Evolutionary conservation across 1,140 invertebrate genomes (phyloP).

Genomic region (Drosophila insularis): DNA sequence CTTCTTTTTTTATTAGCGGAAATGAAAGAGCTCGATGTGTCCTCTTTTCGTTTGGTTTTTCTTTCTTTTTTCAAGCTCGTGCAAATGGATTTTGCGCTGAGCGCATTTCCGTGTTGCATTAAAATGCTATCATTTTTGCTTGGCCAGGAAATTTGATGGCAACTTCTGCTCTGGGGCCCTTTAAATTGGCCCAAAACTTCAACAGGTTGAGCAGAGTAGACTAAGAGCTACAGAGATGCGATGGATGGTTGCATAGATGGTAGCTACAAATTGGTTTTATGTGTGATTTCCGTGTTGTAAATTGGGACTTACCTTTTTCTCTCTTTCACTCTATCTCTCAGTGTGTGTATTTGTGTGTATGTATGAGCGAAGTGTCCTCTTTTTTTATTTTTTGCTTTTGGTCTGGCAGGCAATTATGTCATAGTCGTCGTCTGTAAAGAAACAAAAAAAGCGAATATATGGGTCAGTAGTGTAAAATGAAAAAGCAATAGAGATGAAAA

Average conservation of each 20-base stretch:
- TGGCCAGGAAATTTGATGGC: conserved; percentile 66
- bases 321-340: not conserved
- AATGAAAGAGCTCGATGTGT: conserved; percentile 16
- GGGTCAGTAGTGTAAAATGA: conserved; percentile 43
- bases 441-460: conserved; percentile 30
- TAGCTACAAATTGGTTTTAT: conserved; percentile 65
- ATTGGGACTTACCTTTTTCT: conserved; percentile 52
- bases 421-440: conserved; percentile 56
- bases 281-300: conserved; percentile 55
- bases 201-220: conserved; percentile 25
- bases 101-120: conserved; percentile 70
- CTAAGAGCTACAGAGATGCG: not conserved
- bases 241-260: not conserved
- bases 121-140: conserved; percentile 49
- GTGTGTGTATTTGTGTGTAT: conserved; percentile 1
- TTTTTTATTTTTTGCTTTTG: conserved; percentile 24
- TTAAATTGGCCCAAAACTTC: conserved; percentile 46
- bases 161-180: conserved; percentile 34
- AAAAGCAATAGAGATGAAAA: not conserved
- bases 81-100: conserved; percentile 56
- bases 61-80: conserved; percentile 18
- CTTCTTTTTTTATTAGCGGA: conserved; percentile 14
- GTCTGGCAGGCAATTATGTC: conserved; percentile 46
- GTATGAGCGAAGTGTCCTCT: conserved; percentile 43
- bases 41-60: not conserved